phyloP scores from a whole-genome alignment of 1,140 invertebrate genomes.

The Lasioglossum albipes region DNA sequence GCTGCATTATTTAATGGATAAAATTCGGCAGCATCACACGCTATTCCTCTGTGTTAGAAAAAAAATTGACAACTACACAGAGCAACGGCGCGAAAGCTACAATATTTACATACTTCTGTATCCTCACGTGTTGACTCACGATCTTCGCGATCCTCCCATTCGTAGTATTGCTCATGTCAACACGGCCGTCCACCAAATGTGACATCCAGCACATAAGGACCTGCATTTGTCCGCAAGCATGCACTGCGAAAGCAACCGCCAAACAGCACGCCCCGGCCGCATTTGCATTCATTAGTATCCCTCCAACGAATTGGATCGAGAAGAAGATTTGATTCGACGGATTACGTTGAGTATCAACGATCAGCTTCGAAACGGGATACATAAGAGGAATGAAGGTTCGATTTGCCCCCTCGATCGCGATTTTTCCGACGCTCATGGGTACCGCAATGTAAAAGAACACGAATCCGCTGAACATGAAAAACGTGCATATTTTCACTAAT shows the following conservation, averaged over 20 bases:
- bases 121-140: constrained; percentile 58
- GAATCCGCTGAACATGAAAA: constrained; percentile 43
- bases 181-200: constrained; percentile 25
- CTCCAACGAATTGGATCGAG: constrained; percentile 45
- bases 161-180: constrained; percentile 2
- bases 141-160: constrained; percentile 51
- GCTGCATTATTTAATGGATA: no score
- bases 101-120: constrained; percentile 38
- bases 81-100: no score
- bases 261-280: constrained; percentile 53
- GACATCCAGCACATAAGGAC: constrained; percentile 55
- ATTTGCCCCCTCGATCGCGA: not conserved
- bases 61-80: no score
- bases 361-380: constrained; percentile 53
- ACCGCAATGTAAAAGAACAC: constrained; percentile 25
- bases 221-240: constrained; percentile 66
- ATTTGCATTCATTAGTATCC: constrained; percentile 50
- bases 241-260: constrained; percentile 59
- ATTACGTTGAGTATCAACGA: constrained; percentile 46
- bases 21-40: no score
- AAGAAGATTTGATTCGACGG: constrained; percentile 57
- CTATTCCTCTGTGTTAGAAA: no score
- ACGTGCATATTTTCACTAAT: not conserved
- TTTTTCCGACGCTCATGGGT: constrained; percentile 4
- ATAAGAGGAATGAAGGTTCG: constrained; percentile 38